Evolutionary conservation across 1,140 invertebrate species (phyloP), one percentile per base, ranked within the genome.

Genomic region (Drosophila nasuta): DNA sequence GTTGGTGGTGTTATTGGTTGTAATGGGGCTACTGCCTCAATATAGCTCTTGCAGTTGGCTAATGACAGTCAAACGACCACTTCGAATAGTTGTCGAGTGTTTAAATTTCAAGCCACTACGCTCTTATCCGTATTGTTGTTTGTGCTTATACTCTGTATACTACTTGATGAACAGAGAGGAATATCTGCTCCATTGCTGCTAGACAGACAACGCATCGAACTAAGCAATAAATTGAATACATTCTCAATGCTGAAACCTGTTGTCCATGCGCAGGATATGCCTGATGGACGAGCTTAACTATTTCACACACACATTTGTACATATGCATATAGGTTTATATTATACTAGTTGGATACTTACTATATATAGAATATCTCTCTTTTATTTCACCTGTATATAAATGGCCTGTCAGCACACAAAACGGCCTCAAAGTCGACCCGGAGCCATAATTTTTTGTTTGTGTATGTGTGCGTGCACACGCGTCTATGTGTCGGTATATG

Each of bases 341-440:
- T 56, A 38, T 56, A 17, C 28, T 56, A 28, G 3, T 20, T n/a
- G 20, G 2, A 58, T 25, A 13, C 17, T 17, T 45, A 52, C 25
- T 38, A 70, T 38, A 57, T 41, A 56, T 64, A 20, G 35, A 38
- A 38, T 65, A 43, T 48, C 63, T 54, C 11, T 62, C 15, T 69
- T 57, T 54, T 33, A 45, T 66, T 54, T 73, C 57, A 38, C 15
- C 46, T 56, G 49, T 68, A 60, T 74, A 51, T 57, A 82, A 88
- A 89, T 89, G 56, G 81, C 81, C 83, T 89, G 85, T 88, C 83
- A 88, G 82, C 82, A 62, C 73, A 79, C 78, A 70, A 67, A 68
- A 51, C 72, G 54, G 64, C 57, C 43, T 58, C 49, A 49, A 69
- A 82, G 64, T 68, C 68, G 58, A 68, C 51, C 69, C 10, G 58